Evolutionary conservation across 2,113 vertebrate genomes (phyloP).

Genomic region (Agelaius phoeniceus): DNA sequence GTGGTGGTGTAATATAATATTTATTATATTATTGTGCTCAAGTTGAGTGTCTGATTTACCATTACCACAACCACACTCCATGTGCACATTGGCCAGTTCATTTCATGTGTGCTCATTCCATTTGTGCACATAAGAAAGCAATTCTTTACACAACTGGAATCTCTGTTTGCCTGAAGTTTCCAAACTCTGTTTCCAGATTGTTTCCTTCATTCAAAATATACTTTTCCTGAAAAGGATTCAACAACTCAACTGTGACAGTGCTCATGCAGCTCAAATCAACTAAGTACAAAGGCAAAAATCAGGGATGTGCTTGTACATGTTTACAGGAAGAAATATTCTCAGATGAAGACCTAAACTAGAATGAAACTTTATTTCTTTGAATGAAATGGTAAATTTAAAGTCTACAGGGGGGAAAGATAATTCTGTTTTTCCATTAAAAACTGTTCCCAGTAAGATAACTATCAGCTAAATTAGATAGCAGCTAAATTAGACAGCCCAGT

Average conservation of each 20-base stretch:
- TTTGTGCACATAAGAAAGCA: neutral
- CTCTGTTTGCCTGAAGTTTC: neutral
- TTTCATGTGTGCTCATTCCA: neutral
- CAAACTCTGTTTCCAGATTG: neutral
- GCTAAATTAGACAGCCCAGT: neutral
- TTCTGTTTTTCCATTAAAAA: neutral
- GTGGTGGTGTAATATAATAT: neutral
- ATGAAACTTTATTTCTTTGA: neutral
- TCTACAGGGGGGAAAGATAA: neutral
- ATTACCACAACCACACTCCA: neutral
- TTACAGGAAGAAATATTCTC: neutral
- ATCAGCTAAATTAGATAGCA: neutral
- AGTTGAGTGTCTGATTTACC: neutral
- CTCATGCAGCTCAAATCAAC: neutral
- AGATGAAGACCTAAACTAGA: neutral
- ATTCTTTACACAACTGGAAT: neutral
- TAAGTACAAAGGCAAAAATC: neutral
- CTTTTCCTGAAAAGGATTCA: neutral
- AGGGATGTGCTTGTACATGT: neutral
- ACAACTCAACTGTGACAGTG: neutral
- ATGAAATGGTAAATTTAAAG: neutral
- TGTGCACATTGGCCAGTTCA: neutral
- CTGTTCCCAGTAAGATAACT: neutral
- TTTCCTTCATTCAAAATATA: neutral
- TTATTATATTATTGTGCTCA: neutral